Conservation (phyloP, 2,797 vertebrate genomes). For the Pseudotriccus pelzelni region DNA sequence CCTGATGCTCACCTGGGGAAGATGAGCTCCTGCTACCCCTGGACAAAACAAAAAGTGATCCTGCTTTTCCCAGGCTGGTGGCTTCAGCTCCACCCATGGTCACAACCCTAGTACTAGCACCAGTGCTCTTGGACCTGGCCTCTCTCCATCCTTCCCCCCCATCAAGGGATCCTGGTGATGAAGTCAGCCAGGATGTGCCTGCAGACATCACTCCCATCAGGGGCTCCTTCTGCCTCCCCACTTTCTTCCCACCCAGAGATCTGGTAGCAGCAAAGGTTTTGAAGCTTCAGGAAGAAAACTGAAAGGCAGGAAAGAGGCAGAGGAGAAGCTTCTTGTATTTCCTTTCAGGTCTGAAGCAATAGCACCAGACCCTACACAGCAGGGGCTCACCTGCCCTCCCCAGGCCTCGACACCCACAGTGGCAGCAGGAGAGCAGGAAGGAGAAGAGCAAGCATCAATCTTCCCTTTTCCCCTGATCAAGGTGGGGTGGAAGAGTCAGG, state of each 20-base stretch:
- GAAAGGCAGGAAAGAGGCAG: neutral
- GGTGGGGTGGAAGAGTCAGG: neutral
- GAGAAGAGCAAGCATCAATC: neutral
- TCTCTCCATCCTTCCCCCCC: neutral
- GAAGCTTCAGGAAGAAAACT: neutral
- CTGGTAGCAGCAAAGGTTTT: neutral
- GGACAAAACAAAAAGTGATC: neutral
- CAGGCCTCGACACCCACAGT: neutral
- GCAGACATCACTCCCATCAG: neutral
- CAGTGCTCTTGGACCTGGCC: neutral
- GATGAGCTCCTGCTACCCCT: neutral
- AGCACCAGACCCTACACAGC: accelerated
- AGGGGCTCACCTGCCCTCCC: neutral
- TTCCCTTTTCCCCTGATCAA: neutral
- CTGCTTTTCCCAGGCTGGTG: neutral
- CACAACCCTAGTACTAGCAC: neutral
- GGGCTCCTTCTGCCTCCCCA: neutral
- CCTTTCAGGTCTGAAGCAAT: neutral
- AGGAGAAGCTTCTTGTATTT: neutral
- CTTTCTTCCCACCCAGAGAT: neutral
- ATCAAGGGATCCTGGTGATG: accelerated
- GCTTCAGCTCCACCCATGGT: neutral
- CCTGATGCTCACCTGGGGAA: accelerated
- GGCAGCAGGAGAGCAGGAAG: accelerated
- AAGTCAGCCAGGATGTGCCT: neutral